These are phyloP conservation scores for Clavelina lepadiformis DNA, from an alignment of 23 tunicate genomes.

Conservation along the genomic window DNA sequence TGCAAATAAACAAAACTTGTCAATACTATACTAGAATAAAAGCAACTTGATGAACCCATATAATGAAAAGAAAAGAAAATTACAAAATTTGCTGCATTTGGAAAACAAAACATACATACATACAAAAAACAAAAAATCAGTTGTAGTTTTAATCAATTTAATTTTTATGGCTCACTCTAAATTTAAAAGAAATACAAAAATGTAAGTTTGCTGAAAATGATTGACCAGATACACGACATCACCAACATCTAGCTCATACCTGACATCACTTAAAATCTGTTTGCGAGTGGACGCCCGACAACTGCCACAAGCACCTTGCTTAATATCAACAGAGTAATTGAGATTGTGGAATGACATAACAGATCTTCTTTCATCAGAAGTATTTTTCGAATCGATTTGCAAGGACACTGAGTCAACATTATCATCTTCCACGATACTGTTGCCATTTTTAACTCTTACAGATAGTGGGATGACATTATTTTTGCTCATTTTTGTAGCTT, in stretches of 20 bases:
- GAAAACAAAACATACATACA: not conserved
- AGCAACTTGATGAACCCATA: too few relatives aligned
- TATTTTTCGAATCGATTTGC: not conserved
- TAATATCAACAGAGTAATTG: constrained; percentile 32
- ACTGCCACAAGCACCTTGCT: constrained; percentile 36
- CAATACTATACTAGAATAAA: too few relatives aligned
- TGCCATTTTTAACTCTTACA: not conserved
- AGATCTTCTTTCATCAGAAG: constrained; percentile 1
- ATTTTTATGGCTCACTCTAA: not conserved
- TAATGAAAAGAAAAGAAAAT: too few relatives aligned
- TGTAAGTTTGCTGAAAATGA: too few relatives aligned
- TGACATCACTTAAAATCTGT: constrained; percentile 40
- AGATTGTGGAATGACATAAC: constrained; percentile 74
- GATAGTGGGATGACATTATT: constrained; percentile 16
- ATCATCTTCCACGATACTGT: not conserved
- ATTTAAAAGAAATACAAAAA: not conserved
- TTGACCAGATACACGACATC: too few relatives aligned
- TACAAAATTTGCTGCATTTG: not conserved
- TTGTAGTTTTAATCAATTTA: not conserved
- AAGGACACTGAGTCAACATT: not conserved
- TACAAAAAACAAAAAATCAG: not conserved
- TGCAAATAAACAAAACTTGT: too few relatives aligned
- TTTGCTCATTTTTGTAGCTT: not conserved
- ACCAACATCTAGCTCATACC: constrained; percentile 13
- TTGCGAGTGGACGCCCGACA: constrained; percentile 36